These are phyloP conservation scores for Rachycentron canadum DNA, from an alignment of 2,797 vertebrate genomes.

Conservation along the genomic window DNA sequence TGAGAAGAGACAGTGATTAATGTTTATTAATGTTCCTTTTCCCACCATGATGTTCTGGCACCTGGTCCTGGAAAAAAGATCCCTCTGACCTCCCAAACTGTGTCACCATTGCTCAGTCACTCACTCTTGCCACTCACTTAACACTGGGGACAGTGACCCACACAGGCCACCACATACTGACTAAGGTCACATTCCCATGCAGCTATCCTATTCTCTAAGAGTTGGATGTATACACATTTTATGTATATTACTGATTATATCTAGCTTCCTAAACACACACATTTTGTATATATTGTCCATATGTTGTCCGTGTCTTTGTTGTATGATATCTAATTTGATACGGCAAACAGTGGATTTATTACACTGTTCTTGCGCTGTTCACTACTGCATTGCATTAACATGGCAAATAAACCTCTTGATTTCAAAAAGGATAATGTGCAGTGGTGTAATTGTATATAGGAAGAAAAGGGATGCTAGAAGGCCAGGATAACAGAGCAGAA, in stretches of 20 bases:
- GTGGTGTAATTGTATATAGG: constrained; percentile 56
- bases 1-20: constrained; percentile 11
- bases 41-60: constrained; percentile 58
- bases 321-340: constrained; percentile 37
- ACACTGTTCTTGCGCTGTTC: constrained; percentile 9
- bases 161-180: constrained; percentile 40
- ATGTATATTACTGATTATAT: constrained; percentile 37
- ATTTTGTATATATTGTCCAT: constrained; percentile 2
- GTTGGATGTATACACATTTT: constrained; percentile 36
- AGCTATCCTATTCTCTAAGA: constrained; percentile 33
- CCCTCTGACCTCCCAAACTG: constrained; percentile 58
- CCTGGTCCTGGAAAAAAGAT: constrained; percentile 61
- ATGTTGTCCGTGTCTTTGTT: constrained; percentile 31
- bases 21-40: constrained; percentile 46
- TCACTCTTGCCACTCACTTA: constrained; percentile 58
- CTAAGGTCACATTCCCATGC: constrained; percentile 75
- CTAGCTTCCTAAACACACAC: constrained; percentile 38
- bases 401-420: constrained; percentile 62
- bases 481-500: constrained; percentile 47
- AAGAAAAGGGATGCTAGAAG: constrained; percentile 37
- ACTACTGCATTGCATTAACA: constrained; percentile 37
- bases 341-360: constrained; percentile 50
- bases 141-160: constrained; percentile 77
- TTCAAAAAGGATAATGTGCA: constrained; percentile 37
- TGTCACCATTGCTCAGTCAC: constrained; percentile 45